phyloP scores from a whole-genome alignment of 1,140 invertebrate species.

The Euura saliciscinereae region DNA sequence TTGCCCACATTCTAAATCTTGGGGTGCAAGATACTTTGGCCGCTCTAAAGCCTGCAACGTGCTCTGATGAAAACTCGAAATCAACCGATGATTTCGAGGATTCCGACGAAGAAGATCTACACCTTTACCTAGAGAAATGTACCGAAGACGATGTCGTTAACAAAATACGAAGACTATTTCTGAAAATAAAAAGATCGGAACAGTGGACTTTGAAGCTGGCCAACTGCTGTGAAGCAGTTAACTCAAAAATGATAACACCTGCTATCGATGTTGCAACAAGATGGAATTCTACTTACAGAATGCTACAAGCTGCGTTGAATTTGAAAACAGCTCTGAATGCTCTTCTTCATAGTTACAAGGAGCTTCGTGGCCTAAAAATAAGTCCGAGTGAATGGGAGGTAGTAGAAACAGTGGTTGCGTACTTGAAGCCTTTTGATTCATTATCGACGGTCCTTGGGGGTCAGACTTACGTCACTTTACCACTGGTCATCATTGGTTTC shows the following conservation, averaged over 20 bases:
- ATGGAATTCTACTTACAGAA: no score
- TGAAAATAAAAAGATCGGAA: constrained; percentile 22
- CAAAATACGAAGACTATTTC: constrained; percentile 18
- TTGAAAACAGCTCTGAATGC: no score
- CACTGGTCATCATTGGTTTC: constrained; percentile 40
- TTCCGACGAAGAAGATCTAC: no score
- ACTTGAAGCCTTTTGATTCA: constrained; percentile 43
- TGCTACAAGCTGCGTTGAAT: no score
- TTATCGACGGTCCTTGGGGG: no score
- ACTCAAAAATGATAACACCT: constrained; percentile 13
- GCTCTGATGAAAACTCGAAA: no score
- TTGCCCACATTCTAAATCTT: constrained; percentile 34
- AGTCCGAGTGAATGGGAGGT: constrained; percentile 32
- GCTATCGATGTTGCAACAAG: constrained; percentile 22
- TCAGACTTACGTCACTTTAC: constrained; percentile 42
- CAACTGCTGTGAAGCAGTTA: constrained; percentile 18
- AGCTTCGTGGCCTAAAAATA: constrained; percentile 21
- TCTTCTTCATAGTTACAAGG: no score
- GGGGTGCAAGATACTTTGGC: constrained; percentile 34
- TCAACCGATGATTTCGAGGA: no score
- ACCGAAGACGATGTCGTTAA: no score
- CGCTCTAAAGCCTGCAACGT: constrained; percentile 17
- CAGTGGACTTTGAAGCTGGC: constrained; percentile 18
- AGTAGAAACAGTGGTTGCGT: constrained; percentile 38
- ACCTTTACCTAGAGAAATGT: constrained; percentile 7